A percentile compares a stretch with the other conserved stretches of the same genome.
Conservation (phyloP, 2,113 vertebrate genomes). For the Zosterops borbonicus region DNA sequence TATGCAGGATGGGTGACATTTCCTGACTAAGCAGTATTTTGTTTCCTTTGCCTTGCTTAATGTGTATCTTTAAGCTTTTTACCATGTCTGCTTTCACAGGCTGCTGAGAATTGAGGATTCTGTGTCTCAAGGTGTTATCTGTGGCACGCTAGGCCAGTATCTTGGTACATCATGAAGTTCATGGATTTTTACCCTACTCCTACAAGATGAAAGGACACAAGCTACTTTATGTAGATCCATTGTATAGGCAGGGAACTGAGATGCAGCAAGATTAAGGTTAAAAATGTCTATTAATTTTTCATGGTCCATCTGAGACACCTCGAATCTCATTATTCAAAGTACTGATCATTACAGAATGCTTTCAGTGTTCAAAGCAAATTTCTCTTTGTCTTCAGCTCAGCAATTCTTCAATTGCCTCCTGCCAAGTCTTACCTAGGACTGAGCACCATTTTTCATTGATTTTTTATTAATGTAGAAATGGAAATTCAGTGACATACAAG, state of each 20-base stretch:
- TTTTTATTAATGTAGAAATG: background rate
- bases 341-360: constrained; percentile 23
- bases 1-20: background rate
- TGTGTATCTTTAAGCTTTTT: background rate
- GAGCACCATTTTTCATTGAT: background rate
- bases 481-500: background rate
- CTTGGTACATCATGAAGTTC: background rate
- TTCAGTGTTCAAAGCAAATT: constrained; percentile 47
- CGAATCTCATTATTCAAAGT: constrained; percentile 13
- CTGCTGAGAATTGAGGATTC: background rate
- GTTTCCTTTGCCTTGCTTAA: background rate
- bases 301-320: constrained; percentile 12
- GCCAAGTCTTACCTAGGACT: background rate
- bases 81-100: background rate
- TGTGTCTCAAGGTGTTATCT: background rate
- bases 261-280: constrained; percentile 36
- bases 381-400: background rate
- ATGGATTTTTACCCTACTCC: background rate
- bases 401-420: background rate
- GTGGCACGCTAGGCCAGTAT: background rate
- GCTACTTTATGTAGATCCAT: constrained; percentile 8
- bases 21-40: background rate
- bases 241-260: background rate
- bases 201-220: background rate
- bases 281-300: constrained; percentile 45